phyloP scores from a whole-genome alignment of 2,113 vertebrate genomes.

The Elephantulus edwardii region DNA sequence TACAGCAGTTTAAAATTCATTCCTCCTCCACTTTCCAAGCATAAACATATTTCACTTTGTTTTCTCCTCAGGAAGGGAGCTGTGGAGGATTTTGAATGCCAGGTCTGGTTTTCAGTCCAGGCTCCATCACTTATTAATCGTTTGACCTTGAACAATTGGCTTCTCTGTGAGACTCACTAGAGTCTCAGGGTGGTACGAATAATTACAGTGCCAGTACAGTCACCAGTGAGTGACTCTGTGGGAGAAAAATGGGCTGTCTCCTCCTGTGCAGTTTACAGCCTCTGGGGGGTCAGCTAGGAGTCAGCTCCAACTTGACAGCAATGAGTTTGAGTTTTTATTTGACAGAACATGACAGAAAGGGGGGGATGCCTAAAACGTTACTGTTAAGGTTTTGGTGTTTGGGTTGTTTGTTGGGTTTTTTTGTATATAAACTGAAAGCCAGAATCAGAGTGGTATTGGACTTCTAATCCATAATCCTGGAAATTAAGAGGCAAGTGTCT shows the following conservation, averaged over 20 bases:
- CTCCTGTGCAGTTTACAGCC: too few species aligned
- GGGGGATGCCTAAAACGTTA: too few species aligned
- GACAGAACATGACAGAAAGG: too few species aligned
- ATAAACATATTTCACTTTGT: constrained; percentile 8
- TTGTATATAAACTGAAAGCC: too few species aligned
- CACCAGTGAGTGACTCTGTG: too few species aligned
- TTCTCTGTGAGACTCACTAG: constrained; percentile 13
- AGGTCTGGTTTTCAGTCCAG: background rate
- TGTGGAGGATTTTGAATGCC: constrained; percentile 1
- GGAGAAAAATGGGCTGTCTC: too few species aligned
- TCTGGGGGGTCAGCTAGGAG: too few species aligned
- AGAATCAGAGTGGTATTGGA: background rate
- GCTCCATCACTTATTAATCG: background rate
- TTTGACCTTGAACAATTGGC: constrained; percentile 42
- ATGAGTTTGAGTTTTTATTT: too few species aligned
- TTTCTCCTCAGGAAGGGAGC: constrained; percentile 10
- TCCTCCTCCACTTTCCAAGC: constrained; percentile 33
- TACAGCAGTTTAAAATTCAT: constrained; percentile 15
- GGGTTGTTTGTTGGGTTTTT: too few species aligned
- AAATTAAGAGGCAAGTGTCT: constrained; percentile 28
- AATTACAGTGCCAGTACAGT: background rate
- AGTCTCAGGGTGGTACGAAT: background rate
- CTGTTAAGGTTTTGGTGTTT: too few species aligned
- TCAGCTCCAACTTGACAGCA: too few species aligned
- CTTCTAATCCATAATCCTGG: background rate